Evolutionary conservation across 2,797 vertebrate species (phyloP).

Genomic region (Catharus ustulatus): DNA sequence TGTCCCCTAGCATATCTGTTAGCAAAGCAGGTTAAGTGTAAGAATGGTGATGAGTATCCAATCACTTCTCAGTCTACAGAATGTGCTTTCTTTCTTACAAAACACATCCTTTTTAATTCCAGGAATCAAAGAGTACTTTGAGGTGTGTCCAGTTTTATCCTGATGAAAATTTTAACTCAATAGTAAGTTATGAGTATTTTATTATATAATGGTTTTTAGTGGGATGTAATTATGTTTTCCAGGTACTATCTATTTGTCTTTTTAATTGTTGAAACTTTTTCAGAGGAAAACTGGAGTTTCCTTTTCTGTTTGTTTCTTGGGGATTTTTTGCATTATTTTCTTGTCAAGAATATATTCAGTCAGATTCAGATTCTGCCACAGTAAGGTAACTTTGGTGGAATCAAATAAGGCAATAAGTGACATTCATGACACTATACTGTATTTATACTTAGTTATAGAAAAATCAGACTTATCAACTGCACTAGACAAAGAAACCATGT

Average conservation of each 20-base stretch:
- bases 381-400: neutral
- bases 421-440: neutral
- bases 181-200: conserved; percentile 79
- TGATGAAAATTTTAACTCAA: conserved; percentile 80
- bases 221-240: neutral
- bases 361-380: neutral
- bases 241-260: neutral
- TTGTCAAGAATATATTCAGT: neutral
- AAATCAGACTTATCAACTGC: neutral
- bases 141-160: conserved; percentile 91
- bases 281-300: neutral
- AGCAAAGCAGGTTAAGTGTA: neutral
- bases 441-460: neutral
- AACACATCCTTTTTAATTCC: conserved; percentile 29
- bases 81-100: neutral
- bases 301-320: neutral
- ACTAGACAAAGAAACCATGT: neutral
- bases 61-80: neutral
- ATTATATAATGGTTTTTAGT: neutral
- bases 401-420: neutral
- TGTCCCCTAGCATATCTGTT: neutral
- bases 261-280: neutral
- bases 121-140: conserved; percentile 84
- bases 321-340: accelerated
- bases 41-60: neutral